These are phyloP conservation scores for Eristalinus aeneus DNA, from an alignment of 2,888 invertebrate species.

Conservation along the genomic window DNA sequence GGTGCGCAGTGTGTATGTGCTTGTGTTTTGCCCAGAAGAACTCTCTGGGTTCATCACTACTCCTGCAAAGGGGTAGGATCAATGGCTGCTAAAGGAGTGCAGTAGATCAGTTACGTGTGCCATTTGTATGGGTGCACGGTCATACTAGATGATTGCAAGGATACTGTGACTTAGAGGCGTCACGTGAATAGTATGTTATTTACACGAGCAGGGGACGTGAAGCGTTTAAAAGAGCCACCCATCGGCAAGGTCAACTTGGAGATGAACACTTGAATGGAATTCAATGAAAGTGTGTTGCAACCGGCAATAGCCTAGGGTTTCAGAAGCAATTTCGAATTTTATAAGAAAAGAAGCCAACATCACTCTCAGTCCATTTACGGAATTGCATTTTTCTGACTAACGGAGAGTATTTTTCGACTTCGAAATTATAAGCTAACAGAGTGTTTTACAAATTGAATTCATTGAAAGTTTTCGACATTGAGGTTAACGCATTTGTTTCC, in stretches of 20 bases:
- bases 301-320: background rate
- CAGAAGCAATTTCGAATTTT: background rate
- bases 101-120: constrained; percentile 16
- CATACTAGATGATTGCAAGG: background rate
- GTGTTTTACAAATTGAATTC: no score
- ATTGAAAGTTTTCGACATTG: no score
- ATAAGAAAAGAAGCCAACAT: background rate
- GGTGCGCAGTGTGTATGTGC: background rate
- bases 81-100: constrained; percentile 26
- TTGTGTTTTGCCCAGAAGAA: constrained; percentile 3
- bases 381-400: background rate
- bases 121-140: constrained; percentile 18
- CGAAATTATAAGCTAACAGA: no score
- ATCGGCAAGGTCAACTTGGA: background rate
- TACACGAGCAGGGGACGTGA: background rate
- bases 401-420: no score
- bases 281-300: background rate
- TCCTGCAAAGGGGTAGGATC: constrained; percentile 4
- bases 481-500: no score
- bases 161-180: background rate
- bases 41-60: background rate
- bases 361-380: background rate
- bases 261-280: background rate
- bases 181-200: background rate
- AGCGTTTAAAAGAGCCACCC: background rate